phyloP scores from a whole-genome alignment of 1,140 invertebrate genomes.

The Medauroidea extradentata region DNA sequence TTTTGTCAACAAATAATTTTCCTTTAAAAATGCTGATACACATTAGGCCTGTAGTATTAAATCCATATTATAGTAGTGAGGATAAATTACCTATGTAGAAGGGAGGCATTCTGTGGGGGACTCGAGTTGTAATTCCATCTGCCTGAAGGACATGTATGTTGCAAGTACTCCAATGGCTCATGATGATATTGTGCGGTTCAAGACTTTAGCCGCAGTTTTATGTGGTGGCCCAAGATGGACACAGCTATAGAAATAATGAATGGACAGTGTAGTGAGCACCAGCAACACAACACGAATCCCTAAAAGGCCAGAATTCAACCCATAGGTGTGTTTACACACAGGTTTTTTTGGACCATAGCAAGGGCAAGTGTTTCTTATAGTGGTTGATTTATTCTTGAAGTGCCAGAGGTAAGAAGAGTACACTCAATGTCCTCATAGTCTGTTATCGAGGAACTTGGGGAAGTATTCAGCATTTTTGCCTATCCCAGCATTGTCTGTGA shows the following conservation, averaged over 20 bases:
- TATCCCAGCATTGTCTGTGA: too few species aligned
- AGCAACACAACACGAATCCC: too few species aligned
- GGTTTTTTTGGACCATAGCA: slow-evolving; percentile 30
- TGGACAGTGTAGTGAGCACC: too few species aligned
- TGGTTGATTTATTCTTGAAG: slow-evolving; percentile 35
- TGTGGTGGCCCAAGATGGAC: slow-evolving; percentile 40
- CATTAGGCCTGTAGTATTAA: too few species aligned
- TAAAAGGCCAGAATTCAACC: neutral
- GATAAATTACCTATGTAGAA: neutral
- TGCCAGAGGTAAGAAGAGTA: slow-evolving; percentile 27
- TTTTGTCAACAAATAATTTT: too few species aligned
- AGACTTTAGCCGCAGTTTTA: slow-evolving; percentile 33
- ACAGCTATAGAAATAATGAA: slow-evolving; percentile 26
- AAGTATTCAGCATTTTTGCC: too few species aligned
- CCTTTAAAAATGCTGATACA: too few species aligned
- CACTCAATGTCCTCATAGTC: too few species aligned
- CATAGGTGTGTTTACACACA: neutral
- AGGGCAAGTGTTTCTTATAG: slow-evolving; percentile 27
- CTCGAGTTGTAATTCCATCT: slow-evolving; percentile 31
- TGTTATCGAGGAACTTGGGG: too few species aligned
- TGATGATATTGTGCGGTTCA: slow-evolving; percentile 38
- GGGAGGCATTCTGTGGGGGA: slow-evolving; percentile 8
- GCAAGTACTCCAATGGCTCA: slow-evolving; percentile 35
- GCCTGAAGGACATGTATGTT: slow-evolving; percentile 19
- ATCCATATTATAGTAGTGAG: neutral